phyloP scores from a whole-genome alignment of 2,797 vertebrate species.

The Clarias fuscus region DNA sequence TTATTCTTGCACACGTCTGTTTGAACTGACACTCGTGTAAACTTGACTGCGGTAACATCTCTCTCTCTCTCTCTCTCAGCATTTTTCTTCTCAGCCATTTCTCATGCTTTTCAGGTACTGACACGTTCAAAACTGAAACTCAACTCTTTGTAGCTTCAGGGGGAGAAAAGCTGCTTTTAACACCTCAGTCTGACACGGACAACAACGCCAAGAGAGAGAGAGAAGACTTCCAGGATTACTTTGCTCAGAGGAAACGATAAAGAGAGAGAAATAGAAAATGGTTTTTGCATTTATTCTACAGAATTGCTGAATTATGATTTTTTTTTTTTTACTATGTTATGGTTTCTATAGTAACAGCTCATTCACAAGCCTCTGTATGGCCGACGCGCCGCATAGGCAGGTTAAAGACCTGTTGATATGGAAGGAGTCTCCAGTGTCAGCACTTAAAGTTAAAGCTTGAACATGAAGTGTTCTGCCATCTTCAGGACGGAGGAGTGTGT shows the following conservation, averaged over 20 bases:
- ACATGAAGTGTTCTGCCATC: not conserved
- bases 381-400: not conserved
- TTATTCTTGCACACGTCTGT: not conserved
- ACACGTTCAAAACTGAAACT: slow-evolving; percentile 36
- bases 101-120: slow-evolving; percentile 32
- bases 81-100: slow-evolving; percentile 27
- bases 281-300: not conserved
- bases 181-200: slow-evolving; percentile 30
- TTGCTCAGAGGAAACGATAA: not conserved
- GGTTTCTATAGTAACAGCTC: not conserved
- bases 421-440: not conserved
- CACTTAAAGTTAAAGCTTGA: not conserved
- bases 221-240: not conserved
- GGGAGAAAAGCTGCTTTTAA: slow-evolving; percentile 7
- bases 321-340: not conserved
- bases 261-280: slow-evolving; percentile 15
- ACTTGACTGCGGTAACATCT: too few species aligned
- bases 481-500: not conserved
- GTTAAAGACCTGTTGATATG: not conserved
- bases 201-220: not conserved
- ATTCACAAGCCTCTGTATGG: not conserved
- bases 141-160: slow-evolving; percentile 2
- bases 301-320: not conserved
- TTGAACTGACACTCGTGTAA: not conserved
- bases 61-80: not conserved